phyloP scores from a whole-genome alignment of 2,113 vertebrate species.

The Eretmochelys imbricata region DNA sequence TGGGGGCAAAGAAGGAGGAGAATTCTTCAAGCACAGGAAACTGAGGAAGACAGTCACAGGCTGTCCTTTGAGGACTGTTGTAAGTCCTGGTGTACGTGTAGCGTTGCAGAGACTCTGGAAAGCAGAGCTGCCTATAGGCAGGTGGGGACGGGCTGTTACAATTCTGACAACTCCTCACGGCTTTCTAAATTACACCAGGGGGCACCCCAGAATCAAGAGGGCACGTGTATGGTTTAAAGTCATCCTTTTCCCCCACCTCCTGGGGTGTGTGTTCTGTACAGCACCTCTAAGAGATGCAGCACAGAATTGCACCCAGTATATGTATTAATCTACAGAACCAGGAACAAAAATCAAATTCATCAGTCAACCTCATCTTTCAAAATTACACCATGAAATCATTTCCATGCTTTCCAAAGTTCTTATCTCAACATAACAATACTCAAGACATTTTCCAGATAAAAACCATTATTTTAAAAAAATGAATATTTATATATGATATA shows the following conservation, averaged over 20 bases:
- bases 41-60: neutral
- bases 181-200: neutral
- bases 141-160: neutral
- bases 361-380: neutral
- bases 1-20: neutral
- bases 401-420: neutral
- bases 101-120: accelerated
- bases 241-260: neutral
- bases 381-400: neutral
- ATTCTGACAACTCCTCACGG: neutral
- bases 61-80: neutral
- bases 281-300: accelerated
- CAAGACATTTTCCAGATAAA: neutral
- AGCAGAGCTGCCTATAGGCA: neutral
- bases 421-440: neutral
- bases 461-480: neutral
- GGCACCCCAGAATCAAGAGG: neutral
- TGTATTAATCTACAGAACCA: neutral
- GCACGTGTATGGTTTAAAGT: neutral
- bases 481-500: neutral
- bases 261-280: neutral
- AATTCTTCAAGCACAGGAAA: neutral
- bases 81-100: neutral
- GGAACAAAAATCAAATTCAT: neutral
- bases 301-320: neutral